These are phyloP conservation scores for Galago senegalensis DNA, from an alignment of 2,797 vertebrate genomes.

Conservation along the genomic window DNA sequence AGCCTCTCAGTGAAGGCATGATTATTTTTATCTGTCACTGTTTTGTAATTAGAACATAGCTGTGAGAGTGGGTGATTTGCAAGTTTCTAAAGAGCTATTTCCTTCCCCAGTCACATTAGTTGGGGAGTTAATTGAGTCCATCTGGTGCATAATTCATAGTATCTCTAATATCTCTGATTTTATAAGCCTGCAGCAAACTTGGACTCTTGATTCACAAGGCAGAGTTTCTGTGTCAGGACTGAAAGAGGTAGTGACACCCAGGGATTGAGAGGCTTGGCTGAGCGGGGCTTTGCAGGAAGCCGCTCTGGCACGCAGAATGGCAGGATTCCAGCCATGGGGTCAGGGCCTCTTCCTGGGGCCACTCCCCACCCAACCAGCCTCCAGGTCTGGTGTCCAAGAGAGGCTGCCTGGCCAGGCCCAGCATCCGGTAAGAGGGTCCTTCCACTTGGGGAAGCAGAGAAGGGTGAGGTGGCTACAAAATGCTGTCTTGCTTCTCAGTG, in stretches of 20 bases:
- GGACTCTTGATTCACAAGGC: neutral
- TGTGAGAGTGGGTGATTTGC: slow-evolving; percentile 10
- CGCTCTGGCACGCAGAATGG: neutral
- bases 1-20: neutral
- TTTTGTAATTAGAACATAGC: slow-evolving; percentile 63
- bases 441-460: neutral
- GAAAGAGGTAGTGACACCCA: too few species aligned
- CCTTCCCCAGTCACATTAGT: neutral
- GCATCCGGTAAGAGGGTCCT: neutral
- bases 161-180: slow-evolving; percentile 14
- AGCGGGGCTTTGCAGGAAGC: neutral
- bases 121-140: slow-evolving; percentile 66
- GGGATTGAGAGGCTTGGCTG: neutral
- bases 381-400: neutral
- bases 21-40: neutral
- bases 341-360: neutral
- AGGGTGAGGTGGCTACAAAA: neutral
- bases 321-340: neutral
- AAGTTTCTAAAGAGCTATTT: slow-evolving; percentile 49
- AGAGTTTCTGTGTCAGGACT: neutral
- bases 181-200: neutral
- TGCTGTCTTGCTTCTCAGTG: neutral
- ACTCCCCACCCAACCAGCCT: neutral
- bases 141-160: slow-evolving; percentile 59
- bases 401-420: neutral